Conservation (phyloP, 2,113 vertebrate species). For the Panthera uncia region DNA sequence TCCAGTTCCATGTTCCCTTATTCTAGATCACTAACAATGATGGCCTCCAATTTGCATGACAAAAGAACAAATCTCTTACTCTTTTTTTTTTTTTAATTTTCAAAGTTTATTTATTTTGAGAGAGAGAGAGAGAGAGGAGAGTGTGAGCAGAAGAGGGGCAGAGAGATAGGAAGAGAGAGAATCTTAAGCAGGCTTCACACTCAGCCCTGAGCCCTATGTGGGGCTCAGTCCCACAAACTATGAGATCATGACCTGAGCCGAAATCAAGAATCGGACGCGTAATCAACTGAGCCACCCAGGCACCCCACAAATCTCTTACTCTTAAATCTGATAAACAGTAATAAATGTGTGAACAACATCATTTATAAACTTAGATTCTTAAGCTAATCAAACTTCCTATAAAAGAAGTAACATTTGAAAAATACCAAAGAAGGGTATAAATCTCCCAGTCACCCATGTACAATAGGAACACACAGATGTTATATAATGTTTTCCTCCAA, state of each 20-base stretch:
- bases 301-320: not conserved
- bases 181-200: no score
- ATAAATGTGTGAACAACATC: not conserved
- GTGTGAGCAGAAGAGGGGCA: no score
- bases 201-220: no score
- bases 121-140: no score
- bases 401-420: not conserved
- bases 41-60: not conserved
- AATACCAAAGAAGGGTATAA: not conserved
- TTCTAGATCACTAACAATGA: not conserved
- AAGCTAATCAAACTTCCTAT: not conserved
- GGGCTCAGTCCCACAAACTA: no score
- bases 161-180: no score
- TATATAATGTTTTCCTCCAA: not conserved
- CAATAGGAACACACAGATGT: not conserved
- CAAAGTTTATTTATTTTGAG: no score
- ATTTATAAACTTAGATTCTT: constrained; percentile 12
- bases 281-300: no score
- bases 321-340: not conserved
- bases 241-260: no score
- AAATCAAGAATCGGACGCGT: no score
- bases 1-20: not conserved
- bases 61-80: not conserved
- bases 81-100: not conserved
- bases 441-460: not conserved